These are phyloP conservation scores for Diplodus sargus DNA, from an alignment of 2,797 vertebrate genomes.

Conservation along the genomic window DNA sequence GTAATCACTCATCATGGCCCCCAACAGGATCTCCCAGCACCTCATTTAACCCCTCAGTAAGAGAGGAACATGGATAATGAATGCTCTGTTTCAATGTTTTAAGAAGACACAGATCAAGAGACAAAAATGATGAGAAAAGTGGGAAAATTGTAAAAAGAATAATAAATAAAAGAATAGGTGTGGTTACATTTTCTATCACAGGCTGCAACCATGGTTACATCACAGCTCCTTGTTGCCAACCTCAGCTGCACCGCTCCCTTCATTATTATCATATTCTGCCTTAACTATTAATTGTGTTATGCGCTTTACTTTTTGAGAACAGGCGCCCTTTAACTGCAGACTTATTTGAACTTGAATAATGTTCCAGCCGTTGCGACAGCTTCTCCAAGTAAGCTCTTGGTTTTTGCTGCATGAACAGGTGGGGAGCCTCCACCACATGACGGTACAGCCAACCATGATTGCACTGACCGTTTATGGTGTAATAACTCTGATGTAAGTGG, in stretches of 20 bases:
- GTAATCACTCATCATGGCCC: background rate
- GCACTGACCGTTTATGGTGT: conserved; percentile 7
- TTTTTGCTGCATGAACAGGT: background rate
- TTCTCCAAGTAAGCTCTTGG: background rate
- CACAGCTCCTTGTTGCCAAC: background rate
- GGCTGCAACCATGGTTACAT: background rate
- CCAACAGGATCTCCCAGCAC: no score
- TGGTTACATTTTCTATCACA: background rate
- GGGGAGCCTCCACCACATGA: background rate
- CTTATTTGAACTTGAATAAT: conserved; percentile 5
- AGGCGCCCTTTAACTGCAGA: background rate
- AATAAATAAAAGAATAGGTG: background rate
- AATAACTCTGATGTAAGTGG: conserved; percentile 43
- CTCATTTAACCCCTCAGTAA: background rate
- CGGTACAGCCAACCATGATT: background rate
- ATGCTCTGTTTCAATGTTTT: background rate
- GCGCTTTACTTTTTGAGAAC: background rate
- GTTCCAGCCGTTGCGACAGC: background rate
- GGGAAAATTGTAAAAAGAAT: background rate
- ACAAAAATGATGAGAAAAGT: background rate
- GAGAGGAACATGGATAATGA: background rate
- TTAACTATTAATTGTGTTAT: conserved; percentile 5
- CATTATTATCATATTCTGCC: background rate
- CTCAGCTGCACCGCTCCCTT: background rate
- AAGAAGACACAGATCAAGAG: background rate